These are phyloP conservation scores for Brachyhypopomus gauderio DNA, from an alignment of 2,113 vertebrate genomes.

Conservation along the genomic window DNA sequence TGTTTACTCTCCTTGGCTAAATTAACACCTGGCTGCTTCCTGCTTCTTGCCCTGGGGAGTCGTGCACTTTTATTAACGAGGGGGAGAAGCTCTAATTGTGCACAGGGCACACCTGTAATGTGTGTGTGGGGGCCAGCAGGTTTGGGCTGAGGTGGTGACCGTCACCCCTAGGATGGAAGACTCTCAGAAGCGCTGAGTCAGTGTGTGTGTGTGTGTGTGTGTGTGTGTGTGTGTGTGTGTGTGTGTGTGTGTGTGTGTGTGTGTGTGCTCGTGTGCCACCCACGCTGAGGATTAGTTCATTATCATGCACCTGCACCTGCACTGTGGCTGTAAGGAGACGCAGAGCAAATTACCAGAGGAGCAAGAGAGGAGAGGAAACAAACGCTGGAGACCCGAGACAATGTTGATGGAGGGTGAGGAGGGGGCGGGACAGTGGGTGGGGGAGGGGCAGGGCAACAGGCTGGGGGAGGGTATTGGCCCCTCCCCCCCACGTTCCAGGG, in stretches of 20 bases:
- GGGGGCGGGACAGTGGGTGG: background rate
- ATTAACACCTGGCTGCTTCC: slow-evolving; percentile 53
- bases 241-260: slow-evolving; percentile 39
- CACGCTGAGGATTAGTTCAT: slow-evolving; percentile 50
- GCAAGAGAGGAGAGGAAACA: slow-evolving; percentile 41
- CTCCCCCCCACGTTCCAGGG: background rate
- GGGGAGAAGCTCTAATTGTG: slow-evolving; percentile 54
- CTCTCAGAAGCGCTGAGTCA: slow-evolving; percentile 55
- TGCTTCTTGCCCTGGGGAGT: slow-evolving; percentile 36
- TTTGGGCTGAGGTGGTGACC: slow-evolving; percentile 39
- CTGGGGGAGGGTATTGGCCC: no score
- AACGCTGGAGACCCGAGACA: slow-evolving; percentile 30
- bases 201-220: slow-evolving; percentile 14
- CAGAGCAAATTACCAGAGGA: slow-evolving; percentile 48
- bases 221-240: slow-evolving; percentile 26
- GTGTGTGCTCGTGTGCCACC: slow-evolving; percentile 42
- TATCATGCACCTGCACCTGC: slow-evolving; percentile 53
- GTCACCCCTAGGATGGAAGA: slow-evolving; percentile 7
- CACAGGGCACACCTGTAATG: slow-evolving; percentile 51
- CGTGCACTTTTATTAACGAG: slow-evolving; percentile 57
- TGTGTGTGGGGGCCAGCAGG: slow-evolving; percentile 37
- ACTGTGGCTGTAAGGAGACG: slow-evolving; percentile 35
- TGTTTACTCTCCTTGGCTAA: slow-evolving; percentile 50
- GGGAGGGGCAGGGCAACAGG: no score
- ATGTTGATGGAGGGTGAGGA: slow-evolving; percentile 5